A percentile compares a stretch with the other conserved stretches of the same genome.
These are phyloP conservation scores for Dicycla oo DNA, from an alignment of 2,888 invertebrate genomes.

Conservation along the genomic window DNA sequence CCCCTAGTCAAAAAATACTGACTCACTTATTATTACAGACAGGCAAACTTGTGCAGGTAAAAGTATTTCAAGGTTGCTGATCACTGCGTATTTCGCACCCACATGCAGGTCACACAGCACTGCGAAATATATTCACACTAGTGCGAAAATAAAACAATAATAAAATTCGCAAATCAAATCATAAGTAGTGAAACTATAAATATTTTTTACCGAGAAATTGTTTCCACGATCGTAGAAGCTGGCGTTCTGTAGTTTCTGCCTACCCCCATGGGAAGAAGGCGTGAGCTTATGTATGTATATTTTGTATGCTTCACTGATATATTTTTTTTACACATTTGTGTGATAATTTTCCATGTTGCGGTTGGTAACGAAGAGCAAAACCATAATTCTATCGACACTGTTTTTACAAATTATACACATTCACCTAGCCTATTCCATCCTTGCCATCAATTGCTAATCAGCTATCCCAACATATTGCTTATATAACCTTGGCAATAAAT, in stretches of 20 bases:
- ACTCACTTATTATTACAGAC: neutral
- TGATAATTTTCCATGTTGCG: neutral
- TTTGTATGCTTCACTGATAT: no score
- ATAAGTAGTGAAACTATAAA: neutral
- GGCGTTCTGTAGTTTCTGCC: no score
- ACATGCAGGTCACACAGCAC: neutral
- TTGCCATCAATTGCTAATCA: neutral
- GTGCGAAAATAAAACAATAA: slow-evolving; percentile 40
- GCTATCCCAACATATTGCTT: neutral
- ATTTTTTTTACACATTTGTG: neutral
- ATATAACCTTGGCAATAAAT: neutral
- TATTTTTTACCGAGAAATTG: slow-evolving; percentile 7
- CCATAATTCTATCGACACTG: neutral
- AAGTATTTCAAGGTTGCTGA: slow-evolving; percentile 1
- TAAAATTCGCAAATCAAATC: slow-evolving; percentile 27
- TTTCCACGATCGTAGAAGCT: no score
- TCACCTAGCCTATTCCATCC: no score
- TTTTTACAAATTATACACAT: no score
- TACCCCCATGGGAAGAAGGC: no score
- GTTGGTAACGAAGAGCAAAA: neutral
- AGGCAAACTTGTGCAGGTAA: neutral
- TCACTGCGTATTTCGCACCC: neutral
- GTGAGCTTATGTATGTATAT: no score
- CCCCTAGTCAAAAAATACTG: neutral
- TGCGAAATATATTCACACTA: slow-evolving; percentile 10